phyloP scores from a whole-genome alignment of 2,888 invertebrate genomes.

The Melanostoma mellinum region DNA sequence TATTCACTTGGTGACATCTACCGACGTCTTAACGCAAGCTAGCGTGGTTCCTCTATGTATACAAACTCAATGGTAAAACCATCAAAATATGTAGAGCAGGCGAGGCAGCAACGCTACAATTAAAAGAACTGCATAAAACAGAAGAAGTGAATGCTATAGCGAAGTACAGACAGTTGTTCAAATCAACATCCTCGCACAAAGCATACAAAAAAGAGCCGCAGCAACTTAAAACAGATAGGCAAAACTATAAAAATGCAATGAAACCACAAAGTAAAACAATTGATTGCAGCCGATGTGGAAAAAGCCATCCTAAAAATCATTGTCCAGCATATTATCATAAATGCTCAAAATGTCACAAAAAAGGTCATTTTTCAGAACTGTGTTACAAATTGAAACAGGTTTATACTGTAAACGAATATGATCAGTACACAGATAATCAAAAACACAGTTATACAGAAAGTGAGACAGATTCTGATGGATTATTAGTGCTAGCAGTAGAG shows the following conservation, averaged over 20 bases:
- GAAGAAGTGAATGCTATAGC: conserved; percentile 20
- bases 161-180: conserved; percentile 1
- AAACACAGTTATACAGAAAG: background rate
- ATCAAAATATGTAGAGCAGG: conserved; percentile 36
- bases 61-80: too few species aligned
- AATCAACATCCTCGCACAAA: background rate
- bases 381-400: background rate
- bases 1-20: too few species aligned
- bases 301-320: background rate
- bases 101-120: conserved; percentile 29
- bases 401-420: background rate
- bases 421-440: too few species aligned
- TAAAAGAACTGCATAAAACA: conserved; percentile 27
- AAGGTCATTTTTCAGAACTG: background rate
- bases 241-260: too few species aligned
- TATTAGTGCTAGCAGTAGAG: conserved; percentile 3
- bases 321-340: conserved; percentile 2
- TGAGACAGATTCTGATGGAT: background rate
- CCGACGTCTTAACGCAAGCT: too few species aligned
- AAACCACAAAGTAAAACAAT: background rate
- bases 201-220: background rate
- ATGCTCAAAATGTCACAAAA: conserved; percentile 1
- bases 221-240: background rate
- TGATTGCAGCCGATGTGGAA: conserved; percentile 9
- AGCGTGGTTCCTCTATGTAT: too few species aligned